phyloP scores from a whole-genome alignment of 2,113 vertebrate species.

The Garra rufa region DNA sequence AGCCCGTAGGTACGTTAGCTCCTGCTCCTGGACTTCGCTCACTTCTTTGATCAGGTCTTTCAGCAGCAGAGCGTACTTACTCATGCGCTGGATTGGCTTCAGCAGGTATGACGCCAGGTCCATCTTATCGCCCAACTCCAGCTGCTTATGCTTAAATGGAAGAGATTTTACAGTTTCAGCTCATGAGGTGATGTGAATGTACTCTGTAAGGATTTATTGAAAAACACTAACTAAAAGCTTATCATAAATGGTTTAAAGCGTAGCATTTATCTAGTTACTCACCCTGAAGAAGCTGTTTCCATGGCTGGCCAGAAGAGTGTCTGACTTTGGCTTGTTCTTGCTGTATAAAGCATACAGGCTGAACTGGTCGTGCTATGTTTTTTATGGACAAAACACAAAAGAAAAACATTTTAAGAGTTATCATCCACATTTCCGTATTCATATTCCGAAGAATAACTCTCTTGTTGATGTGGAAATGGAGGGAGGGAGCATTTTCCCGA shows the following conservation, averaged over 20 bases:
- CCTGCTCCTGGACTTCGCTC: constrained; percentile 83
- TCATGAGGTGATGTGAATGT: not conserved
- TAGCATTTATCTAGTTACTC: constrained; percentile 42
- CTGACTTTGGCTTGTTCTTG: constrained; percentile 88
- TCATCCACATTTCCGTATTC: constrained; percentile 1
- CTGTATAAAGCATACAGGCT: constrained; percentile 87
- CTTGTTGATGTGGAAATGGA: constrained; percentile 28
- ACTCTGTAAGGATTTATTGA: not conserved
- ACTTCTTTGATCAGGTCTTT: constrained; percentile 95
- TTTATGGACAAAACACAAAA: constrained; percentile 22
- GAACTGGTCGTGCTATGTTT: constrained; percentile 84
- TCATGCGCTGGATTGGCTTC: constrained; percentile 97
- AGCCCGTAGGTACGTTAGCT: constrained; percentile 84
- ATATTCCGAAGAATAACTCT: constrained; percentile 4
- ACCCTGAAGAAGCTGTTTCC: constrained; percentile 88
- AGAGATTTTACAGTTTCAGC: not conserved
- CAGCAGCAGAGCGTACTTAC: constrained; percentile 91
- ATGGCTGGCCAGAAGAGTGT: constrained; percentile 81
- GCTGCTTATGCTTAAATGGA: constrained; percentile 85
- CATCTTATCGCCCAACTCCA: constrained; percentile 92
- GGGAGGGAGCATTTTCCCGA: constrained; percentile 12
- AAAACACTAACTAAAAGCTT: not conserved
- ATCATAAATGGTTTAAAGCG: not conserved
- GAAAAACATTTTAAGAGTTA: constrained; percentile 9
- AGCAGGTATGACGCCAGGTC: constrained; percentile 94